Conservation (phyloP, 2,888 invertebrate genomes). For the Dugesia japonica region DNA sequence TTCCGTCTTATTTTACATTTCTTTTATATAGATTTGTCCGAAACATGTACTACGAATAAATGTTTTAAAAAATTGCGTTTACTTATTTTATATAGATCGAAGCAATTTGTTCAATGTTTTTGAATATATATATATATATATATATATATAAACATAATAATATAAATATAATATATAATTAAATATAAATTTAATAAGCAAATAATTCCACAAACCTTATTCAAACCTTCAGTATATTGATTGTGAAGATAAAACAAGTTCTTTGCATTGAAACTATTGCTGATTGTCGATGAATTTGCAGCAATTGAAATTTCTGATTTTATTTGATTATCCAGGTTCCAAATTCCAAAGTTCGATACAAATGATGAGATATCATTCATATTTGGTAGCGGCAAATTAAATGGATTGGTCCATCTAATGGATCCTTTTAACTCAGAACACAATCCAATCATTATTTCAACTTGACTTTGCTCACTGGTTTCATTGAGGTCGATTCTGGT, state of each 20-base stretch:
- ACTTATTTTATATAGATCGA: too few species aligned
- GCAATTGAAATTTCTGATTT: background rate
- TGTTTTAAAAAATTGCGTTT: too few species aligned
- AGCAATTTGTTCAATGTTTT: too few species aligned
- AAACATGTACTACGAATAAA: too few species aligned
- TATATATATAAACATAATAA: too few species aligned
- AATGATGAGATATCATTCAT: background rate
- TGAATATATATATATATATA: too few species aligned
- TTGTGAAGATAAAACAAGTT: background rate
- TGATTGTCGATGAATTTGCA: background rate
- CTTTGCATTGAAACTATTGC: slow-evolving; percentile 14
- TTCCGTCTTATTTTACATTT: too few species aligned
- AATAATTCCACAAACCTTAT: background rate
- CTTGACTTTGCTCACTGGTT: background rate
- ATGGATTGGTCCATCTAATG: background rate
- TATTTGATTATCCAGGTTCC: background rate
- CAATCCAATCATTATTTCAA: background rate
- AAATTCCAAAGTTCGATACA: background rate
- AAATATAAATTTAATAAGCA: background rate
- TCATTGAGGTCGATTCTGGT: background rate
- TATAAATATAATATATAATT: too few species aligned
- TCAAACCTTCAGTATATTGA: background rate
- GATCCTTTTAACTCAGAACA: background rate
- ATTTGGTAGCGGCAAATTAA: background rate
- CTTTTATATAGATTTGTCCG: too few species aligned